Base-by-base conservation (phyloP, 2,888 invertebrate species). In the Folsomia candida region DNA sequence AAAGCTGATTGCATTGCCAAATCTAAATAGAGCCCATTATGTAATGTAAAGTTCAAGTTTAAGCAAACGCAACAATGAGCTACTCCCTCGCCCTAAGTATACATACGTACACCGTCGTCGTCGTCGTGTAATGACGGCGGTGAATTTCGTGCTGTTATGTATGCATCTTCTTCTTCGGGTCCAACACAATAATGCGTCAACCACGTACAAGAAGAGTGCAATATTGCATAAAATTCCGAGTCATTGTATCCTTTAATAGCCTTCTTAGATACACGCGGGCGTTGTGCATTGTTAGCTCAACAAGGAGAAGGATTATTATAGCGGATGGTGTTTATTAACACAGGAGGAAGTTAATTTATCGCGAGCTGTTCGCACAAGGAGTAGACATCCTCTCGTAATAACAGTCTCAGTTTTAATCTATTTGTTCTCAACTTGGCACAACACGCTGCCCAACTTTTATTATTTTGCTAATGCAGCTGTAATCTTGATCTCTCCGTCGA, bases 291-390 rank as follows among this genome's bases (percentile, higher is more conserved):
- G 14, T 14, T 37, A 4, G 37, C 37, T 37, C n/a, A n/a, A n/a
- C n/a, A n/a, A n/a, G n/a, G n/a, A 18, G 47, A 47, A 11, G 47
- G 9, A 47, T 47, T 54, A 20, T 20, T 18, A 54, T 54, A n/a
- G 54, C 54, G 54, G 54, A 54, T 54, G 54, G n/a, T 14, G 54
- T 54, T 54, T 54, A 54, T 54, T 54, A 54, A 22, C 54, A 54
- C 18, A 54, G 22, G 20, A 54, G 20, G 54, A 54, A 54, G 54
- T 14, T 20, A 54, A 37, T n/a, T 14, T 14, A 20, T 54, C 54
- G 54, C n/a, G 54, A 18, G 54, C 4, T 54, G 37, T 37, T 37
- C 37, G 37, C 37, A 37, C 37, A 37, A 37, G 37, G 37, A 37
- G 4, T 9, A 37, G 37, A 37, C 37, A 9, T 37, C 14, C 4